These are phyloP conservation scores for Drosophila nigricruria DNA, from an alignment of 2,888 invertebrate species.

Conservation along the genomic window DNA sequence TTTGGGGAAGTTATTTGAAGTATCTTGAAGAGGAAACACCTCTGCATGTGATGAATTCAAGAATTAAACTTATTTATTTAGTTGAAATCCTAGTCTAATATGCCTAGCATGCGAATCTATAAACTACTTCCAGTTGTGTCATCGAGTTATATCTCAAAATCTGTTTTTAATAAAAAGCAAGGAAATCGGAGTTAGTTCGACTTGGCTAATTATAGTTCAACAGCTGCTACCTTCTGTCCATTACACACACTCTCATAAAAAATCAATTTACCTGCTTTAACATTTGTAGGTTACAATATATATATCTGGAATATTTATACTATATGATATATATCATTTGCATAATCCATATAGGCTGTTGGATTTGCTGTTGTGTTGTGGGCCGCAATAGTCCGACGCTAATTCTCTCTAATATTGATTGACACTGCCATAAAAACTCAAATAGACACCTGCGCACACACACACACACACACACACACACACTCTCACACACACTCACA, in stretches of 20 bases:
- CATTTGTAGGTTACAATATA: too few relatives aligned
- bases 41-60: too few relatives aligned
- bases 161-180: not conserved
- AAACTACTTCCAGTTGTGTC: too few relatives aligned
- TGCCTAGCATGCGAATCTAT: too few relatives aligned
- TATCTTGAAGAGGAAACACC: too few relatives aligned
- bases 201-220: not conserved
- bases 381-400: conserved; percentile 23
- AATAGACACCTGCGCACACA: conserved; percentile 7
- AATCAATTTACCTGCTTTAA: not conserved
- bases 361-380: conserved; percentile 33
- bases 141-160: not conserved
- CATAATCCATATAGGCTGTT: conserved; percentile 24
- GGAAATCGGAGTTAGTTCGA: not conserved
- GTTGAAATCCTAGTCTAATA: too few relatives aligned
- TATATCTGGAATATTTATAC: conserved; percentile 6
- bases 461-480: not conserved
- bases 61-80: too few relatives aligned
- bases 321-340: conserved; percentile 6
- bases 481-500: not conserved
- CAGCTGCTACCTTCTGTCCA: not conserved
- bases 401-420: conserved; percentile 66
- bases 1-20: too few relatives aligned
- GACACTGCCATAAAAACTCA: conserved; percentile 56
- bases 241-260: not conserved